Percentiles rank a stretch among this genome's conserved stretches.
Conservation (phyloP, 2,113 vertebrate genomes). For the Bufo gargarizans region DNA sequence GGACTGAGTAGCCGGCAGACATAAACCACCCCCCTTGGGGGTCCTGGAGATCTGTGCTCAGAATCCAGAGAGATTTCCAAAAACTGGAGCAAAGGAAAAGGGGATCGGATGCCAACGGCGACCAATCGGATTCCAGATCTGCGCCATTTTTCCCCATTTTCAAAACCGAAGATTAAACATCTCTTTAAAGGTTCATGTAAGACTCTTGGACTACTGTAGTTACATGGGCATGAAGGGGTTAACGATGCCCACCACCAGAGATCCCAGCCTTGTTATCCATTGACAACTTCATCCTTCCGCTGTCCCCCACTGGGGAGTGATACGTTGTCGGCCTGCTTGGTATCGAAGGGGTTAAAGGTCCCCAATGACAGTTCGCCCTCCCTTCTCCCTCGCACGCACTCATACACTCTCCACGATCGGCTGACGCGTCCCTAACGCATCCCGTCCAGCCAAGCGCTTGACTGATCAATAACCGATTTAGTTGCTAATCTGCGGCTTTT, state of each 20-base stretch:
- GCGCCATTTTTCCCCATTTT: neutral
- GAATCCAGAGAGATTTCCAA: too few species aligned
- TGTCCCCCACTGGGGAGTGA: neutral
- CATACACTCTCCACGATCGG: constrained; percentile 35
- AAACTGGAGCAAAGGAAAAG: too few species aligned
- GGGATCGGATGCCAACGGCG: too few species aligned
- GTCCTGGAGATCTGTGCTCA: too few species aligned
- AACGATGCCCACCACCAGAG: constrained; percentile 14
- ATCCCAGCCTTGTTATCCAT: constrained; percentile 20
- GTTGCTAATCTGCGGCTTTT: constrained; percentile 98
- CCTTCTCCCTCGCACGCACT: constrained; percentile 13
- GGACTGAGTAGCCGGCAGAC: too few species aligned
- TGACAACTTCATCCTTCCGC: constrained; percentile 29
- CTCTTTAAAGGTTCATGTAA: neutral
- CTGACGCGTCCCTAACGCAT: constrained; percentile 59
- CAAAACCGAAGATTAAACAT: neutral
- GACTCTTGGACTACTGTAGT: neutral
- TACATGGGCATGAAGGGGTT: constrained; percentile 1
- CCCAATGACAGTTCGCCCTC: constrained; percentile 38
- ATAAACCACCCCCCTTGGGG: too few species aligned
- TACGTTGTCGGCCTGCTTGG: neutral
- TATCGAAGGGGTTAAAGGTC: constrained; percentile 39
- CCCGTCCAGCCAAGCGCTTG: constrained; percentile 67
- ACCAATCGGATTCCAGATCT: neutral
- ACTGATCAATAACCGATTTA: constrained; percentile 99